Base-by-base conservation (phyloP, 2,113 vertebrate genomes). In the Heloderma charlesbogerti region DNA sequence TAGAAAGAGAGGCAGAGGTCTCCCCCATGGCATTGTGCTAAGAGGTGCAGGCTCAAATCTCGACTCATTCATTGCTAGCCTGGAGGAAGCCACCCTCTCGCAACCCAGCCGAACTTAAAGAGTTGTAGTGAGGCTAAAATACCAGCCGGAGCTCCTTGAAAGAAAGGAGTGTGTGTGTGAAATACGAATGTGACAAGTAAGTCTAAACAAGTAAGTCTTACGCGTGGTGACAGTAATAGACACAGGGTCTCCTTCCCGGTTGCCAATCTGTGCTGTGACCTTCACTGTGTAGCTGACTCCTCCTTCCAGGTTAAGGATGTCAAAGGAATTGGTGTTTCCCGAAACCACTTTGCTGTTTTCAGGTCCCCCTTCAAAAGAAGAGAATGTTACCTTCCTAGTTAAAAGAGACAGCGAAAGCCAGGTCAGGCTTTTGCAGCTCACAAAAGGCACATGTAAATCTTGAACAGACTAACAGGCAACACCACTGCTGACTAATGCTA, bases 281-380 rank as follows among this genome's bases (percentile, higher is more conserved):
- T 97, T 96, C 67, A 99, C 98, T 0, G 97, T 98, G 57, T 99
- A 99, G 92, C 98, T 98, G 90, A 95, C 95, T 78, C 98, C 98
- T 0, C 96, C 96, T 93, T 98, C 97, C 60, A 99, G 96, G 79
- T 93, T 97, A 4, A 96, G 94, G 75, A 99, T 95, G 92, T 98
- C 98, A 92, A 98, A 97, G 1, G 96, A 94, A 5, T 98, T 98
- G 48, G 97, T 95, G 78, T 97, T 96, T 84, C 98, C 98, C 0
- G 96, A 95, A 45, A 99, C 97, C 71, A 98, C 4, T 89, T 93
- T 93, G 90, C 96, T 97, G 91, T 85, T 94, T 93, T 97, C 96
- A 43, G 96, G 94, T 29, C 97, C 98, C 87, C 97, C 98, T 95
- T 87, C 7, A 84, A 72, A 89, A 77, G n/a, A 79, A 85, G 45